phyloP scores from a whole-genome alignment of 1,140 invertebrate species.

The Polypedilum pembai region DNA sequence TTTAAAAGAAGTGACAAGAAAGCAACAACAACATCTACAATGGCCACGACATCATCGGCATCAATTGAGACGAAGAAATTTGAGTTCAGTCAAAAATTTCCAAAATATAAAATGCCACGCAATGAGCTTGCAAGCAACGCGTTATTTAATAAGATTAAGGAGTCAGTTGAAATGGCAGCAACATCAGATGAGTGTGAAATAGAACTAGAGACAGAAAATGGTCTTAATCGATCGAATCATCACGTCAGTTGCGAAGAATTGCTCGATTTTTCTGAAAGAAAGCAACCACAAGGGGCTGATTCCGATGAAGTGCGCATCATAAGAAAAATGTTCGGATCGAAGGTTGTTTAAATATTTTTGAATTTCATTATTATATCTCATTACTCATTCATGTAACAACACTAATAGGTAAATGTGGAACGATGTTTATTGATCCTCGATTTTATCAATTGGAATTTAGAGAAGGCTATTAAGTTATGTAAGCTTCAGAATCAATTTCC shows the following conservation, averaged over 20 bases:
- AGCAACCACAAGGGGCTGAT: slow-evolving; percentile 72
- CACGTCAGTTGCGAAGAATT: slow-evolving; percentile 90
- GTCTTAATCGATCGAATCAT: slow-evolving; percentile 48
- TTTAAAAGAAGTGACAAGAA: not conserved
- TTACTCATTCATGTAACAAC: not conserved
- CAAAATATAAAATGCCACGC: slow-evolving; percentile 31
- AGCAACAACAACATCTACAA: not conserved
- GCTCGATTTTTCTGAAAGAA: slow-evolving; percentile 80
- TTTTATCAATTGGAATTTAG: slow-evolving; percentile 79
- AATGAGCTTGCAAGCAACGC: slow-evolving; percentile 43
- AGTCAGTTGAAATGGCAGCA: slow-evolving; percentile 37
- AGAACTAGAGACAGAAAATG: slow-evolving; percentile 40
- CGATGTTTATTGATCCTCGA: slow-evolving; percentile 75
- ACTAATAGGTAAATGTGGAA: slow-evolving; percentile 60
- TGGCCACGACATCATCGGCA: not conserved
- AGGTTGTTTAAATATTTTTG: slow-evolving; percentile 49
- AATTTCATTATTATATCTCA: not conserved
- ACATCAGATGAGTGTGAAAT: slow-evolving; percentile 32
- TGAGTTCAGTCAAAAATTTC: slow-evolving; percentile 29
- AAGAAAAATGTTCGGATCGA: slow-evolving; percentile 77
- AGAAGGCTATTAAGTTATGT: slow-evolving; percentile 79
- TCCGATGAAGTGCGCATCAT: slow-evolving; percentile 88
- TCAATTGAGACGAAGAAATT: slow-evolving; percentile 32
- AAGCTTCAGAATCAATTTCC: slow-evolving; percentile 57
- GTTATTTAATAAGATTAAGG: slow-evolving; percentile 43